Percentiles rank a stretch among this genome's conserved stretches.
Conservation (phyloP, 2,888 invertebrate species). For the Amphipoea lucens region DNA sequence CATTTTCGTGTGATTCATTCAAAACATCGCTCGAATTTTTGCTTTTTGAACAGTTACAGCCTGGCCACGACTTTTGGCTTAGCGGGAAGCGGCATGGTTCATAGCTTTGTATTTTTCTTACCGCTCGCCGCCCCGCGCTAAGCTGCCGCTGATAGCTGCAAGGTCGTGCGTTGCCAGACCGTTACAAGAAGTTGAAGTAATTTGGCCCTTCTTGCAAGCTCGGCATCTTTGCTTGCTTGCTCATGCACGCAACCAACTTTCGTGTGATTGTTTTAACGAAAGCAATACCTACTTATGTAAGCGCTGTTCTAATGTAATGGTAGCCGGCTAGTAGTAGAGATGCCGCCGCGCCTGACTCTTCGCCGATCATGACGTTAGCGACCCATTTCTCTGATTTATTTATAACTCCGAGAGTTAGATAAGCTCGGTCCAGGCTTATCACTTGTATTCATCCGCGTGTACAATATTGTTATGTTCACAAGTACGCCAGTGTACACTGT, state of each 20-base stretch:
- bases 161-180: no score
- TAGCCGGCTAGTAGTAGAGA: conserved; percentile 4
- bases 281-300: not conserved
- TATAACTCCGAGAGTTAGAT: conserved; percentile 24
- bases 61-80: no score
- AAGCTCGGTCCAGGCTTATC: conserved; percentile 20
- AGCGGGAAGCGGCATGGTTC: no score
- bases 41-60: not conserved
- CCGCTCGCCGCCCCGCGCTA: no score
- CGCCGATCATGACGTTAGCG: not conserved
- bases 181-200: not conserved
- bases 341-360: not conserved
- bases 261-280: not conserved
- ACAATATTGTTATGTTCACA: not conserved
- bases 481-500: not conserved
- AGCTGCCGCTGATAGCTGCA: no score
- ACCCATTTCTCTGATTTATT: conserved; percentile 42
- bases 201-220: not conserved
- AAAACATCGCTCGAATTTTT: not conserved
- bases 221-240: not conserved
- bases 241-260: not conserved
- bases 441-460: not conserved
- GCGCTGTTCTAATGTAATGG: not conserved
- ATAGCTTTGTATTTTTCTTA: no score
- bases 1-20: not conserved